Conservation (phyloP, 2,888 invertebrate species). For the Cerastis leucographa region DNA sequence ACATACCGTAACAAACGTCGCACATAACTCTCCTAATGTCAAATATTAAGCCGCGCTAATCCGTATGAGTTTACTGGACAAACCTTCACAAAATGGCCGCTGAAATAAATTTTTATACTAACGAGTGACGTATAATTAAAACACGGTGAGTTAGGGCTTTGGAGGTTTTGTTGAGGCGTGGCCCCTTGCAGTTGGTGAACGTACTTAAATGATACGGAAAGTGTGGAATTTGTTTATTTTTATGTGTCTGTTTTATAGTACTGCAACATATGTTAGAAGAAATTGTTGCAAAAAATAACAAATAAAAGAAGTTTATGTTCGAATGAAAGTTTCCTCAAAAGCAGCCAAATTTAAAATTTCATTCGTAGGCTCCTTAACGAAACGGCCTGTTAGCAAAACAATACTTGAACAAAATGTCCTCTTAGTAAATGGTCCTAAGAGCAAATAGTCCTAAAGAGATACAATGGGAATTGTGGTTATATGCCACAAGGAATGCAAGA, state of each 20-base stretch:
- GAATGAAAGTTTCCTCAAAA: background rate
- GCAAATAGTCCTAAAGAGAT: too few species aligned
- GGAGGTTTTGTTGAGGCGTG: slow-evolving; percentile 21
- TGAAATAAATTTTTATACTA: slow-evolving; percentile 64
- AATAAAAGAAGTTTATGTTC: background rate
- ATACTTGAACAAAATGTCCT: too few species aligned
- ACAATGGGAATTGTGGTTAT: too few species aligned
- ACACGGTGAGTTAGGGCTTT: slow-evolving; percentile 55
- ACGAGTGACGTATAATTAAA: slow-evolving; percentile 66
- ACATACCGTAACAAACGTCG: background rate
- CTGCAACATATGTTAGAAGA: background rate
- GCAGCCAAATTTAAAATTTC: background rate
- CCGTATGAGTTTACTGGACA: slow-evolving; percentile 13
- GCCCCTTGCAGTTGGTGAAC: slow-evolving; percentile 24
- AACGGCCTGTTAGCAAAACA: too few species aligned
- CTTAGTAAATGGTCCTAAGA: too few species aligned
- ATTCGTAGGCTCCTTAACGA: too few species aligned
- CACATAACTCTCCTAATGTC: slow-evolving; percentile 31
- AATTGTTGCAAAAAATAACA: background rate
- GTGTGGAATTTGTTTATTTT: slow-evolving; percentile 5
- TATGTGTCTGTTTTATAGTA: background rate
- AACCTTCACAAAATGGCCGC: slow-evolving; percentile 53
- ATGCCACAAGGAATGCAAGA: background rate
- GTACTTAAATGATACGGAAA: slow-evolving; percentile 15
- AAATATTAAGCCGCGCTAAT: slow-evolving; percentile 37